Evolutionary conservation across 2,888 invertebrate genomes (phyloP).

Genomic region (Cephus spinipes): DNA sequence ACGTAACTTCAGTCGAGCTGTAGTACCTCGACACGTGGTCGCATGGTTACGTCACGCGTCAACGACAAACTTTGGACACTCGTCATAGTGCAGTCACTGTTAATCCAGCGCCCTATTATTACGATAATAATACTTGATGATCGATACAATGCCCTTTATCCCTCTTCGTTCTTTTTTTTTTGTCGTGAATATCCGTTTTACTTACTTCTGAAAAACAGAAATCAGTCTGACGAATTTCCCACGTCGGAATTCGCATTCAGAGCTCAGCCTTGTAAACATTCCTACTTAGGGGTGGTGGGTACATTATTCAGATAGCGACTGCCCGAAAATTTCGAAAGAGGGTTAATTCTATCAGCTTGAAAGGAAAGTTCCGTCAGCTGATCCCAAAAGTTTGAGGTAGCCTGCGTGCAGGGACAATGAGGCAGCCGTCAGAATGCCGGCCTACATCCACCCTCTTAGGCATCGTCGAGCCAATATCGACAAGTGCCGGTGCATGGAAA

Average conservation of each 20-base stretch:
- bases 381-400: constrained; percentile 1
- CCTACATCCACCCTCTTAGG: neutral
- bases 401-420: neutral
- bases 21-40: constrained; percentile 28
- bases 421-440: neutral
- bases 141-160: neutral
- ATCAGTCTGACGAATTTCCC: neutral
- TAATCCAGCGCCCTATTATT: constrained; percentile 10
- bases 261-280: neutral
- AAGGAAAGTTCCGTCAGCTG: constrained; percentile 6
- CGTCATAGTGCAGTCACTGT: constrained; percentile 40
- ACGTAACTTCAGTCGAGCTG: neutral
- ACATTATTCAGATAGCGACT: neutral
- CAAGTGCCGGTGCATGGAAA: constrained; percentile 8
- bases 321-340: neutral
- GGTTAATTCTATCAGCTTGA: constrained; percentile 3
- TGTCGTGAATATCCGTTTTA: neutral
- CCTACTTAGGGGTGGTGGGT: neutral
- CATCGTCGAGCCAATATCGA: neutral
- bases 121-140: constrained; percentile 12
- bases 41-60: constrained; percentile 54
- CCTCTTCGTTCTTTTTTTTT: neutral
- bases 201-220: neutral
- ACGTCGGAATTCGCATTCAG: neutral
- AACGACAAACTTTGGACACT: constrained; percentile 53